Evolutionary conservation across 2,113 vertebrate species (phyloP), one percentile per base, ranked within the genome.

Genomic region (Ophthalmolycus amberensis): DNA sequence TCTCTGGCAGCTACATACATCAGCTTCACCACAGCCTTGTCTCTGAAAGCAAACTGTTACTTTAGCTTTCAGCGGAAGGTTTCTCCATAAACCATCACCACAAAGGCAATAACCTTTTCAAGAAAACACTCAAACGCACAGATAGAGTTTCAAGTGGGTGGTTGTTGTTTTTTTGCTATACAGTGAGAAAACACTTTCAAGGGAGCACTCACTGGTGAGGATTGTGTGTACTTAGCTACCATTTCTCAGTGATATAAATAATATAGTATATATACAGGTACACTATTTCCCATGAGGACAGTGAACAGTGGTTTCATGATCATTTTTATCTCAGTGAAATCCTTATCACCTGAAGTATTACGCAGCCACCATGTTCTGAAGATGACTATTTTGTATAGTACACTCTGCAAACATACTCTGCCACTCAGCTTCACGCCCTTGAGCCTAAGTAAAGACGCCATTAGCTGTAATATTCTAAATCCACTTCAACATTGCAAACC

Each of bases 71-170:
- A 71, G 16, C 48, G 44, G 58, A 77, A 68, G 52, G 66, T 72
- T 89, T 76, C 64, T 67, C 48, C 20, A 72, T 74, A 70, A 60
- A 59, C 74, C 50, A 75, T 88, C 80, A 80, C 73, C 48, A 78
- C 75, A 56, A 74, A 80, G n/a, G 85, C 80, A 85, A 88, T 80
- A 75, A 71, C 83, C 65, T 85, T 80, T 82, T 85, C 70, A 85
- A 84, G 72, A 81, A 63, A 80, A 48, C 71, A 72, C 71, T 89
- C 60, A 56, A 8, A 15, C 20, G 67, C 68, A 42, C 48, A 77
- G 59, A 79, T 67, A 22, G 25, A 71, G 71, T 42, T 75, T 81
- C 50, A 84, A 76, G 80, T 7, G 46, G 48, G 5, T 78, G 37
- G 37, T 38, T 60, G 60, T 38, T 38, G 7, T 46, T 85, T 40